phyloP scores from a whole-genome alignment of 2,113 vertebrate genomes.

The Pogona vitticeps region DNA sequence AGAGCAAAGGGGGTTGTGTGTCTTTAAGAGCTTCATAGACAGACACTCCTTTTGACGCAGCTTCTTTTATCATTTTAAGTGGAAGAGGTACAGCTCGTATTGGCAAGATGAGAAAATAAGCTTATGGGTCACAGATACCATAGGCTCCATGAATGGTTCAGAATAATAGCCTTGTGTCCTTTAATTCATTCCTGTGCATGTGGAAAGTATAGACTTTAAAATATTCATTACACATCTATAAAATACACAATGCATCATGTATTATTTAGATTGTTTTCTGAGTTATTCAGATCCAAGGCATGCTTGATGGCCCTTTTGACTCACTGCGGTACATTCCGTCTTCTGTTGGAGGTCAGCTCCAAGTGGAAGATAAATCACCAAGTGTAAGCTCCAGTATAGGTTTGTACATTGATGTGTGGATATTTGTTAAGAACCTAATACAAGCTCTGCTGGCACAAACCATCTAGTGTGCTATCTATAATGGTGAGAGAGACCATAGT shows the following conservation, averaged over 20 bases:
- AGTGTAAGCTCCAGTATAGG: neutral
- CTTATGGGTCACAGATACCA: neutral
- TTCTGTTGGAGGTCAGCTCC: neutral
- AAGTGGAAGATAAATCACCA: neutral
- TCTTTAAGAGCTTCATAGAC: neutral
- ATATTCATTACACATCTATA: constrained; percentile 17
- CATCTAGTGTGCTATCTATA: neutral
- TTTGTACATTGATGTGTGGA: neutral
- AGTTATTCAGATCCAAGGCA: neutral
- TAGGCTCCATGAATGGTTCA: neutral
- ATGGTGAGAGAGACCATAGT: too few species aligned
- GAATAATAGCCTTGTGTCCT: neutral
- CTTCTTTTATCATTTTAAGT: neutral
- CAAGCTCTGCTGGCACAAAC: neutral
- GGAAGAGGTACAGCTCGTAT: too few species aligned
- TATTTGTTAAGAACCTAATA: neutral
- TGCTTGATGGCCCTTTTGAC: neutral
- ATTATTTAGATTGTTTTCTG: neutral
- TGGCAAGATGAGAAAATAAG: neutral
- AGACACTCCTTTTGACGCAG: neutral
- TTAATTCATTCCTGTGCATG: too few species aligned
- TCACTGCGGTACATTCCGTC: neutral
- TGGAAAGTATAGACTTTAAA: constrained; percentile 1
- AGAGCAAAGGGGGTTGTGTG: neutral
- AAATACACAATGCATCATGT: neutral